Conservation (phyloP, 2,888 invertebrate genomes). For the Meteorus cinctellus region DNA sequence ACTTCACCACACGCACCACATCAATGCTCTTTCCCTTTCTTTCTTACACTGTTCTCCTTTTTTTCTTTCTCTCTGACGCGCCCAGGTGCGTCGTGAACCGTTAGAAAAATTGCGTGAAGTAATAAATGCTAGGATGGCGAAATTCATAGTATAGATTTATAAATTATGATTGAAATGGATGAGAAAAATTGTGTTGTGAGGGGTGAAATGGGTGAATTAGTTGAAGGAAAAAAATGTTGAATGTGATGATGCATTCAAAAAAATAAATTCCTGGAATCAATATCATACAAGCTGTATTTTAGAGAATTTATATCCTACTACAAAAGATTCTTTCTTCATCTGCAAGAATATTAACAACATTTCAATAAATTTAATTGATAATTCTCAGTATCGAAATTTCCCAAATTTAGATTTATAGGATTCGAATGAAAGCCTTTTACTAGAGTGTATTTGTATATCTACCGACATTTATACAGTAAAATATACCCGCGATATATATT, state of each 20-base stretch:
- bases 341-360: too few species aligned
- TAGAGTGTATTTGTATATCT: too few species aligned
- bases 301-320: too few species aligned
- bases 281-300: too few species aligned
- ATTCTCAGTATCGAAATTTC: too few species aligned
- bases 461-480: too few species aligned
- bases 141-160: slow-evolving; percentile 27
- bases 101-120: slow-evolving; percentile 55
- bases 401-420: too few species aligned
- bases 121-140: slow-evolving; percentile 42
- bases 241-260: not conserved
- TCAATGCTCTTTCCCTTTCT: not conserved
- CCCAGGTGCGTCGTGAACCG: slow-evolving; percentile 57
- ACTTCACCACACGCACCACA: slow-evolving; percentile 45
- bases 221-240: not conserved
- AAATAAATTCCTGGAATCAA: not conserved
- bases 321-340: too few species aligned
- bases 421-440: too few species aligned
- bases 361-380: too few species aligned
- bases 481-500: not conserved
- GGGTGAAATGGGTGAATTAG: not conserved
- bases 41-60: not conserved
- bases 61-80: slow-evolving; percentile 48
- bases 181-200: not conserved
- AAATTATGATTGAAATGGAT: slow-evolving; percentile 4